Evolutionary conservation across 2,888 invertebrate species (phyloP), one percentile per base, ranked within the genome.

Genomic region (Acleris cristana): DNA sequence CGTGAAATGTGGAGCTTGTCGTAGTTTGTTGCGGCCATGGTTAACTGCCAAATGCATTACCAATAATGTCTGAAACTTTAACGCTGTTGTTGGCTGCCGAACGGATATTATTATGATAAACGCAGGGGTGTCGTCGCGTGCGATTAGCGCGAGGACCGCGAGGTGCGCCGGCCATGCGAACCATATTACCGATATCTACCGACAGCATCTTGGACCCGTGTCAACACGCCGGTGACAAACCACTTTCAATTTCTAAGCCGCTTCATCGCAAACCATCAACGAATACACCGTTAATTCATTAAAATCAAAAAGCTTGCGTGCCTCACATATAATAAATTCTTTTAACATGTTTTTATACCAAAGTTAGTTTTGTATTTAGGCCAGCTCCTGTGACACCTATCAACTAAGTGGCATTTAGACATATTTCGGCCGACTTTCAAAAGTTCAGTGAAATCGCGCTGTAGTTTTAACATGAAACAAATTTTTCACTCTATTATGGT

Each of bases 181-280:
- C 86, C 84, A 75, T 79, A 80, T 90, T 91, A 89, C 82, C 85
- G 85, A 87, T 90, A 90, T 92, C 91, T 82, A 75, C 73, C 80
- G 90, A 90, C 92, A 89, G 89, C 81, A 88, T 91, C 91, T 92
- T 92, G 92, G 91, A 90, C 76, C 79, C 72, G 83, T 82, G 86
- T 87, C 92, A 92, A 91, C 83, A 86, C 83, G 80, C 81, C 78
- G 75, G 79, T 80, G 79, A 81, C 78, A 80, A 79, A 83, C 79
- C 83, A 88, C 87, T 89, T 87, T 89, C 87, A 75, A 77, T 89
- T 89, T 87, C 81, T 71, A 70, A 66, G 48, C 49, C 58, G 40
- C 57, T 58, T 48, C 48, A 56, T 54, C 57, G 53, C 48, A 40
- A 19, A 23, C 49, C 26, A 49, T 63, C 19, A 57, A 57, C 40